Conservation (phyloP, 2,113 vertebrate genomes). For the Alectura lathami region DNA sequence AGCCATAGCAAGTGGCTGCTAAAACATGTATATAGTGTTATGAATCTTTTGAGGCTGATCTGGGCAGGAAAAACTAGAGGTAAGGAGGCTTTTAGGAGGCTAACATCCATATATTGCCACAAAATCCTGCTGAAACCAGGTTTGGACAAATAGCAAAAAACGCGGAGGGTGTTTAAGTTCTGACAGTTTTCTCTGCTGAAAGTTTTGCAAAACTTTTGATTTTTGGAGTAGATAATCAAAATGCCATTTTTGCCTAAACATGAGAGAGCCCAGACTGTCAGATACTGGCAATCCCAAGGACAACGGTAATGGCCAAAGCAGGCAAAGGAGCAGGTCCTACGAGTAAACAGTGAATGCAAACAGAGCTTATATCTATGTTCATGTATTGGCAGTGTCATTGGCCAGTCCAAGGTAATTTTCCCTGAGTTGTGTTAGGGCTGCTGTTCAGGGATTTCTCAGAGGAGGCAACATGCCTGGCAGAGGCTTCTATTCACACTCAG, state of each 20-base stretch:
- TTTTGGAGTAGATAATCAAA: neutral
- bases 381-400: too few relatives aligned
- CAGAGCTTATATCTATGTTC: neutral
- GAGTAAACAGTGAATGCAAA: neutral
- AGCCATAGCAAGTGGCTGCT: neutral
- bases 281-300: neutral
- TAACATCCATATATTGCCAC: neutral
- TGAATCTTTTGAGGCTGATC: neutral
- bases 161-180: neutral
- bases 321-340: neutral
- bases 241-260: neutral
- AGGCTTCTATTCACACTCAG: neutral
- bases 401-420: neutral
- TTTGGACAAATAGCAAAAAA: neutral
- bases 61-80: neutral
- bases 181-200: neutral
- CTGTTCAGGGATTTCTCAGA: neutral
- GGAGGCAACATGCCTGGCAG: neutral
- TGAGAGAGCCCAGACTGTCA: too few relatives aligned
- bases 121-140: neutral
- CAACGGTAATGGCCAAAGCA: neutral
- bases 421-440: neutral
- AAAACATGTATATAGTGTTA: neutral
- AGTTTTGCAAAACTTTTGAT: neutral
- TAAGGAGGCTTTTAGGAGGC: neutral